Percentiles rank a stretch among this genome's conserved stretches.
phyloP scores from a whole-genome alignment of 2,113 vertebrate genomes.

The Rallus limicola region DNA sequence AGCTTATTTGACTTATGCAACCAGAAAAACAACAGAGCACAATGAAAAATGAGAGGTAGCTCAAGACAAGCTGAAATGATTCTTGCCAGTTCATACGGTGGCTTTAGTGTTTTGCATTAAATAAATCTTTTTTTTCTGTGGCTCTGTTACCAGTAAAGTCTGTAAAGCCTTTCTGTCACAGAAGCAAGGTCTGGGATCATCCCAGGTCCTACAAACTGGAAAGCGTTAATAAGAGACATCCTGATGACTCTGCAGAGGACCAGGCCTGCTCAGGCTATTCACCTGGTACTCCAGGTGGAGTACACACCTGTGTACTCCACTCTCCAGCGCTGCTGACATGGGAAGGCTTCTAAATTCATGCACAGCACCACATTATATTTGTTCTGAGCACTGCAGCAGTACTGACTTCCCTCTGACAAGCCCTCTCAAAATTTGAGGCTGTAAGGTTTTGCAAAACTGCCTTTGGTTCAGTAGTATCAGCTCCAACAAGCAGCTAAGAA shows the following conservation, averaged over 20 bases:
- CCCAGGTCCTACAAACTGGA: not conserved
- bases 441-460: not conserved
- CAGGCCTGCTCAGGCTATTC: not conserved
- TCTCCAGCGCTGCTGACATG: not conserved
- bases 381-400: not conserved
- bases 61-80: not conserved
- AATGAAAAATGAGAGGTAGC: conserved; percentile 8
- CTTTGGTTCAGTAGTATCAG: not conserved
- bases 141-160: not conserved
- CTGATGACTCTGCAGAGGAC: not conserved
- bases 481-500: not conserved
- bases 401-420: not conserved
- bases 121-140: not conserved
- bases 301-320: not conserved
- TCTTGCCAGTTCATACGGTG: not conserved
- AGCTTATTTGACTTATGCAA: not conserved
- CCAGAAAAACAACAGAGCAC: not conserved
- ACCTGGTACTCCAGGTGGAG: not conserved
- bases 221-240: not conserved
- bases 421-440: not conserved
- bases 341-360: not conserved
- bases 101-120: not conserved
- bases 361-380: not conserved
- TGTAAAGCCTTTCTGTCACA: not conserved
- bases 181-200: not conserved